Evolutionary conservation across 2,113 vertebrate species (phyloP).

Genomic region (Gymnogyps californianus): DNA sequence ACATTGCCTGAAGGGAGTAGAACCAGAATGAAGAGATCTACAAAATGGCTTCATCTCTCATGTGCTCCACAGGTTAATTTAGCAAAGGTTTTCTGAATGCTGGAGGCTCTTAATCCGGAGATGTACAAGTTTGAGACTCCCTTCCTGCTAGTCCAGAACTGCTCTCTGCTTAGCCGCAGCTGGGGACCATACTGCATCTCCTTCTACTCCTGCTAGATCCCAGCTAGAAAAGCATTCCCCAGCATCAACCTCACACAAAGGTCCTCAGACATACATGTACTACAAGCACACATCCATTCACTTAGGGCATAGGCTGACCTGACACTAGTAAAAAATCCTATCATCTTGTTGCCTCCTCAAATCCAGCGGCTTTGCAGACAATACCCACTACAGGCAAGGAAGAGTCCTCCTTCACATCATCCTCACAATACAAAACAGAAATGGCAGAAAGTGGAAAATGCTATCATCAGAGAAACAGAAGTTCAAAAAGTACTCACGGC

Average conservation of each 20-base stretch:
- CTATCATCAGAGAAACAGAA: neutral
- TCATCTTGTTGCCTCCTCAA: neutral
- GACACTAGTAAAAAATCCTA: neutral
- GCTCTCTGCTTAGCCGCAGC: neutral
- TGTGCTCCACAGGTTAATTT: neutral
- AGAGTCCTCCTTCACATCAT: neutral
- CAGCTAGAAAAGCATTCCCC: neutral
- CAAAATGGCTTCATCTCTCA: neutral
- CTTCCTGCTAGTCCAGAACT: neutral
- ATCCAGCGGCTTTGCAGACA: neutral
- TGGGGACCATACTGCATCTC: neutral
- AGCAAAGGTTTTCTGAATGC: neutral
- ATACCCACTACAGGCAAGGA: fast-evolving
- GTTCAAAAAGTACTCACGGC: slow-evolving; percentile 77
- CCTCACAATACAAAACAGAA: neutral
- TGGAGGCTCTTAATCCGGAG: neutral
- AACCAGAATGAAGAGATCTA: neutral
- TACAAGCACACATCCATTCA: neutral
- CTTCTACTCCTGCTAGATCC: neutral
- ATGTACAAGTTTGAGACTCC: neutral
- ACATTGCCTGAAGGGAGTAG: neutral
- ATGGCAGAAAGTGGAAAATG: neutral
- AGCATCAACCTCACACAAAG: neutral
- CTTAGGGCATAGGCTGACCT: neutral
- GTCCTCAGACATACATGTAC: neutral